Evolutionary conservation across 2,113 vertebrate species (phyloP).

Genomic region (Hylia prasina): DNA sequence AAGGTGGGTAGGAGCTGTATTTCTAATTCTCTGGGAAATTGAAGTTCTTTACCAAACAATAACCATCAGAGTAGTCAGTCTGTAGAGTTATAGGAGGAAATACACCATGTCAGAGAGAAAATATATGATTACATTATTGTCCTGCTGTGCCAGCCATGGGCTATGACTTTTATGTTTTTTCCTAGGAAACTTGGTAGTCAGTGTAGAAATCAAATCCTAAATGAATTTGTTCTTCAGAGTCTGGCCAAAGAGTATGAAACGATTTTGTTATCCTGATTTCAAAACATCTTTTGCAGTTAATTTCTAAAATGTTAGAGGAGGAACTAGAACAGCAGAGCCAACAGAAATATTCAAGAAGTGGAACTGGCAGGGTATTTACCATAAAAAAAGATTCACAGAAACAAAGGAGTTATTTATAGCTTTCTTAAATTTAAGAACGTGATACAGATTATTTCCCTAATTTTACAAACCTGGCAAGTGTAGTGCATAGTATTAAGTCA

Average conservation of each 20-base stretch:
- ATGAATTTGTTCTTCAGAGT: neutral
- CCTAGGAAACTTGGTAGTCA: neutral
- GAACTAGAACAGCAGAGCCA: slow-evolving; percentile 14
- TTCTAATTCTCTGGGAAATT: neutral
- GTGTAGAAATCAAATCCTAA: neutral
- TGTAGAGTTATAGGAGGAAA: neutral
- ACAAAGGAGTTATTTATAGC: neutral
- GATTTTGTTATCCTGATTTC: neutral
- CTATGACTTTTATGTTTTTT: neutral
- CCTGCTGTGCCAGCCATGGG: neutral
- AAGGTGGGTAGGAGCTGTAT: neutral
- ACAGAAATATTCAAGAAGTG: slow-evolving; percentile 28
- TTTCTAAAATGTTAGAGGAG: neutral
- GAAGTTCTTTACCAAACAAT: neutral
- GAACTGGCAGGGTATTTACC: slow-evolving; percentile 19
- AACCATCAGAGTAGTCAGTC: neutral
- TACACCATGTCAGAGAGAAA: neutral
- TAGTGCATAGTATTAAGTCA: neutral
- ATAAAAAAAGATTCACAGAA: neutral
- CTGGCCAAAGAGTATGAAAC: neutral
- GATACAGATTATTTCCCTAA: neutral
- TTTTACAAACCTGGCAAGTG: neutral
- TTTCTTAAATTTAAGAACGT: neutral
- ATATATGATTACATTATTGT: neutral
- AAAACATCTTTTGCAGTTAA: neutral